A percentile compares a stretch with the other conserved stretches of the same genome.
Conservation (phyloP, 2,888 invertebrate species). For the Machimus rusticus region DNA sequence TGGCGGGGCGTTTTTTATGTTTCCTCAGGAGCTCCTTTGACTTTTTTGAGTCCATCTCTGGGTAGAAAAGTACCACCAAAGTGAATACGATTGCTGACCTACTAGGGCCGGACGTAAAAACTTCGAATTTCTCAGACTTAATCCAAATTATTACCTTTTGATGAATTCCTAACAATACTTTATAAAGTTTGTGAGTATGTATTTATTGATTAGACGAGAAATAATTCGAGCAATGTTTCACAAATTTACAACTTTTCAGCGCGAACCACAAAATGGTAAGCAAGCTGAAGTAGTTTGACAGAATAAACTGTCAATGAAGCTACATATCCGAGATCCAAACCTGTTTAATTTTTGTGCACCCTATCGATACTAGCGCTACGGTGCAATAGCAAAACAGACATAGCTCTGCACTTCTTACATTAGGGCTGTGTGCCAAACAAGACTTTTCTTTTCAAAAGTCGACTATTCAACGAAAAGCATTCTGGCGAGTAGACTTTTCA, state of each 20-base stretch:
- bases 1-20: conserved; percentile 60
- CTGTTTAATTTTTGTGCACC: no score
- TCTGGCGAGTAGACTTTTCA: no score
- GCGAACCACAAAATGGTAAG: neutral
- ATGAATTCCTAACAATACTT: neutral
- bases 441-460: no score
- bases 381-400: no score
- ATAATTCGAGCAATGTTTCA: neutral
- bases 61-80: neutral
- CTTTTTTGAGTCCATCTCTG: conserved; percentile 58
- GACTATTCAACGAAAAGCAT: no score
- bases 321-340: no score
- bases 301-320: neutral
- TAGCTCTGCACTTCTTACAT: no score
- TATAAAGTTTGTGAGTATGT: neutral
- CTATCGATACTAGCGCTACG: no score
- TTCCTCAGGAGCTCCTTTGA: conserved; percentile 59
- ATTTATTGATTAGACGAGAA: neutral
- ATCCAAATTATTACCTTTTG: neutral
- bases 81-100: neutral
- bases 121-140: neutral
- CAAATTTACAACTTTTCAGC: neutral
- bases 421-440: no score
- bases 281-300: neutral
- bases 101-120: neutral